Conservation (phyloP, 2,888 invertebrate species). For the Cephalotes varians region DNA sequence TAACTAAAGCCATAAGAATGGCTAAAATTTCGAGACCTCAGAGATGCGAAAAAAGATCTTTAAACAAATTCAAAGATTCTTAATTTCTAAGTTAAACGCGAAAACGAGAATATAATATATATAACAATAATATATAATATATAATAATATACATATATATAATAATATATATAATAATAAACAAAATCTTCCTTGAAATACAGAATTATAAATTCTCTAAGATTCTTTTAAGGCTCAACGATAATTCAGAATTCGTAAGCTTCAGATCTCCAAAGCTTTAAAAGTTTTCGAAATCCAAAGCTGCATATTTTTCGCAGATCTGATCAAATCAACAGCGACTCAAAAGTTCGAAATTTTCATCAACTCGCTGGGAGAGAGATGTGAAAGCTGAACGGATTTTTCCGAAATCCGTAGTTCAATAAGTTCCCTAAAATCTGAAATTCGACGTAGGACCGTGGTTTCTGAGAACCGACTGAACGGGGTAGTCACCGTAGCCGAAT, state of each 20-base stretch:
- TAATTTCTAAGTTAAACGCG: neutral
- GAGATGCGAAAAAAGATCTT: neutral
- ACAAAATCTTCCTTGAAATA: neutral
- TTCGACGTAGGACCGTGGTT: neutral
- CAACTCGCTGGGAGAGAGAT: neutral
- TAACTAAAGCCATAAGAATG: too few species aligned
- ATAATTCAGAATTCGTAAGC: neutral
- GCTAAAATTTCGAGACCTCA: neutral
- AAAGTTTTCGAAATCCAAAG: neutral
- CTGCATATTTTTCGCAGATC: neutral
- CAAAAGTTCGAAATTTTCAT: neutral
- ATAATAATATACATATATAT: too few species aligned
- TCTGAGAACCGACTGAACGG: constrained; percentile 20
- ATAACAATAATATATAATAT: too few species aligned
- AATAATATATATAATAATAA: too few species aligned
- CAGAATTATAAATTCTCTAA: neutral
- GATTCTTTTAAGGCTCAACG: neutral
- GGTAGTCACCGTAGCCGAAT: constrained; percentile 62
- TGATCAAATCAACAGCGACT: neutral
- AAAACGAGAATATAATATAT: neutral
- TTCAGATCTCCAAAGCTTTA: neutral
- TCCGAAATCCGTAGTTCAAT: neutral
- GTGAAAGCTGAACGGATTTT: neutral
- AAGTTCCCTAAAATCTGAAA: neutral
- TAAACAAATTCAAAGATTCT: neutral